phyloP scores from a whole-genome alignment of 2,797 vertebrate species.

The Neomorphus geoffroyi region DNA sequence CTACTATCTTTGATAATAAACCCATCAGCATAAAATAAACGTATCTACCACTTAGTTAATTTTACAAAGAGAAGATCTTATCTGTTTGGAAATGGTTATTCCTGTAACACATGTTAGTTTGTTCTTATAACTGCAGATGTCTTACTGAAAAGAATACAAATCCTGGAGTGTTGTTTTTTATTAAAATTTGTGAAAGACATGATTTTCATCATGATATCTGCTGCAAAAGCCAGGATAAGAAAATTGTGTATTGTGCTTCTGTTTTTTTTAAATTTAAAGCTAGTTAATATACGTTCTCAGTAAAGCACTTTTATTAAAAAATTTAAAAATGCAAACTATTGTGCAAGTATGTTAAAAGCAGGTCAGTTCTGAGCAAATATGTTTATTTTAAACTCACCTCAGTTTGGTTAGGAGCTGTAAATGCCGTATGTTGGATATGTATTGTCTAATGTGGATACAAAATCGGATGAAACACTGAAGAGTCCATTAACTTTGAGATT shows the following conservation, averaged over 20 bases:
- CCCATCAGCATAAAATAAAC: background rate
- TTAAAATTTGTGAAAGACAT: background rate
- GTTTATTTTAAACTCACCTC: background rate
- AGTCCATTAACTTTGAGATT: background rate
- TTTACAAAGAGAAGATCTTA: background rate
- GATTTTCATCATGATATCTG: background rate
- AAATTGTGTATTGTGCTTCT: background rate
- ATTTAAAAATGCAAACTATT: background rate
- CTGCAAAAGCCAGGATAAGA: background rate
- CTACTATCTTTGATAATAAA: background rate
- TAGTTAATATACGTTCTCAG: background rate
- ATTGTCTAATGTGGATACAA: background rate
- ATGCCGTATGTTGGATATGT: background rate
- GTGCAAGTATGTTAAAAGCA: background rate
- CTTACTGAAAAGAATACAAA: background rate
- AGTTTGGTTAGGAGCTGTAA: background rate
- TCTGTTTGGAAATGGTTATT: background rate
- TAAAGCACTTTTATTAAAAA: background rate
- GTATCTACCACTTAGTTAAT: background rate
- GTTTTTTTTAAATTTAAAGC: background rate
- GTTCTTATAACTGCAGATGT: background rate
- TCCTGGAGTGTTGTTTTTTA: fast-evolving
- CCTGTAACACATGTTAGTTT: background rate
- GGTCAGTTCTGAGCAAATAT: background rate
- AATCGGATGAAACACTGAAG: background rate